Conservation (phyloP, 2,797 vertebrate genomes). For the Coreius guichenoti region DNA sequence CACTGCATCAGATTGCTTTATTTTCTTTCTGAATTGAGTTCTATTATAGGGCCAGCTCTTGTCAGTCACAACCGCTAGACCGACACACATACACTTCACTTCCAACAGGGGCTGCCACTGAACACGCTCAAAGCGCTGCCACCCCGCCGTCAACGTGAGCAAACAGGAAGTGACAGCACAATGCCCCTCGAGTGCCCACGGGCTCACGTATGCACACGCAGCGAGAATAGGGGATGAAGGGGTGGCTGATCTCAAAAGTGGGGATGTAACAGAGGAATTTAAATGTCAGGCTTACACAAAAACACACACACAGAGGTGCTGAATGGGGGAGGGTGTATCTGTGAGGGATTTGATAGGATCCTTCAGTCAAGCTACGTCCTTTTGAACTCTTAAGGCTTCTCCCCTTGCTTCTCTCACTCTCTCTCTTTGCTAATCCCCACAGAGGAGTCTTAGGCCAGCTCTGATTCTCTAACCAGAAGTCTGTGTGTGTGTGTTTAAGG, state of each 20-base stretch:
- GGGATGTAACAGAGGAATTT: constrained; percentile 52
- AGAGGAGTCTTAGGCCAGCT: constrained; percentile 30
- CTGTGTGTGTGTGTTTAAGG: constrained; percentile 31
- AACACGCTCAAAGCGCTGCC: constrained; percentile 74
- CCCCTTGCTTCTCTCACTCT: constrained; percentile 27
- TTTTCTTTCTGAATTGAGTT: constrained; percentile 79
- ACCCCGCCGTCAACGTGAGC: constrained; percentile 72
- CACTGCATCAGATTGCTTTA: constrained; percentile 66
- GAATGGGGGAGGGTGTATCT: constrained; percentile 42
- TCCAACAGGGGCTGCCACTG: constrained; percentile 60
- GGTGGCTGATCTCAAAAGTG: constrained; percentile 50
- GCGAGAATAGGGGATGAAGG: constrained; percentile 31
- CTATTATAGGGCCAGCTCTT: constrained; percentile 75
- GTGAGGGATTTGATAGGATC: constrained; percentile 49
- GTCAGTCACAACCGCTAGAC: constrained; percentile 75
- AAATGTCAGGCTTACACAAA: constrained; percentile 50
- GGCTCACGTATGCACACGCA: constrained; percentile 62
- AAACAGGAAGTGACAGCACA: constrained; percentile 78
- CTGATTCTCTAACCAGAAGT: constrained; percentile 34
- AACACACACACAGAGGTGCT: constrained; percentile 44
- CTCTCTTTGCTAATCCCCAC: constrained; percentile 41
- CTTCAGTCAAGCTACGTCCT: constrained; percentile 33
- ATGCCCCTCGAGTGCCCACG: constrained; percentile 73
- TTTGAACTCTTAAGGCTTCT: constrained; percentile 46
- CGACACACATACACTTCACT: constrained; percentile 58